Base-by-base conservation (phyloP, 2,797 vertebrate genomes). In the Brotula barbata region DNA sequence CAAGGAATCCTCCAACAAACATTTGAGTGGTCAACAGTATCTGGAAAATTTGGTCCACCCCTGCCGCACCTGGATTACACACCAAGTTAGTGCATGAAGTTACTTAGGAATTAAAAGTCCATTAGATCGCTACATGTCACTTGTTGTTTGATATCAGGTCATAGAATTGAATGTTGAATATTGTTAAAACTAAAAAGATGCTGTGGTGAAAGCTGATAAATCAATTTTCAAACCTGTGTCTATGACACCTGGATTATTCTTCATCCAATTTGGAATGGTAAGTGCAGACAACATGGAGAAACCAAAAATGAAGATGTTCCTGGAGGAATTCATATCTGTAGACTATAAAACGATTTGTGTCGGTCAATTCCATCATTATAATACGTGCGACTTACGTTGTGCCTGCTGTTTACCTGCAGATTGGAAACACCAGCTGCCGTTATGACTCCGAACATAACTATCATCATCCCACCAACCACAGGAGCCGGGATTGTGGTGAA, bases 391-490 rank as follows among this genome's bases (percentile, higher is more conserved):
- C 34, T 34, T 39, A n/a, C n/a, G n/a, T n/a, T n/a, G n/a, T n/a
- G n/a, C 6, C 1, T 0, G 0, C 8, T 6, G 34, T 58, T 71
- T 41, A 98, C 96, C 95, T 98, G 96, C 51, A 99, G 75, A 65
- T 93, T 97, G 50, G 95, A 94, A 59, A 98, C 85, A 13, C 96
- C 96, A 39, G 95, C 92, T 0, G 95, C 94, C 0, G 86, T 53
- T 80, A 98, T 97, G 65, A 99, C 70, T 12, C 95, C 95, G 0
- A 99, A 98, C 94, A 96, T 96, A 67, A 98, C 89, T 1, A 97
- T 61, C 70, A 97, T 94, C 95, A 97, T 93, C 60, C 96, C 96
- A 66, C 96, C 95, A 0, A 97, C 83, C 39, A 98, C 93, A 0
- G 96, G 96, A 15, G 80, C 85, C 1, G 96, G 96, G 50, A 98